Evolutionary conservation across 1,140 invertebrate genomes (phyloP).

Genomic region (Anagrus nilaparvatae): DNA sequence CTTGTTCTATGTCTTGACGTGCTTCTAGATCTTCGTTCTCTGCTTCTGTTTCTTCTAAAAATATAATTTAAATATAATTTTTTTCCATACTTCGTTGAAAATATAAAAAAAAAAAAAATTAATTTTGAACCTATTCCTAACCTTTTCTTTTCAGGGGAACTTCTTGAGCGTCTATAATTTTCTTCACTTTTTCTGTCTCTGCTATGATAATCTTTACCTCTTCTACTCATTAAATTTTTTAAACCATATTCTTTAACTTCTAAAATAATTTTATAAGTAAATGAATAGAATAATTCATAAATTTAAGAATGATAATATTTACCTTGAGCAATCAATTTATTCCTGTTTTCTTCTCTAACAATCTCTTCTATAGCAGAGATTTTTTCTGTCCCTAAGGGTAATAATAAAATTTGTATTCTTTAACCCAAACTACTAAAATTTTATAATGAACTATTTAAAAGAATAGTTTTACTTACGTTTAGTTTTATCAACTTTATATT

Average conservation of each 20-base stretch:
- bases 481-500: constrained; percentile 19
- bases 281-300: neutral
- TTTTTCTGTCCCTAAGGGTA: constrained; percentile 25
- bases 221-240: constrained; percentile 10
- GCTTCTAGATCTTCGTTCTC: constrained; percentile 18
- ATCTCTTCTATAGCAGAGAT: constrained; percentile 40
- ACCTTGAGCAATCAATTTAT: constrained; percentile 31
- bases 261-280: constrained; percentile 5
- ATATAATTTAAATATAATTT: neutral
- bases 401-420: constrained; percentile 4
- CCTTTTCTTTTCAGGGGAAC: constrained; percentile 9
- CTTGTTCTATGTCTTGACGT: constrained; percentile 22
- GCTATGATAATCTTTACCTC: constrained; percentile 5
- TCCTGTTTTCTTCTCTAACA: constrained; percentile 35
- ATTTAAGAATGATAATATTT: constrained; percentile 5
- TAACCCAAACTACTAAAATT: neutral
- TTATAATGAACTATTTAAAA: neutral
- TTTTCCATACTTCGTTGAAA: too few relatives aligned
- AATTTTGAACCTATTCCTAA: neutral
- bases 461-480: constrained; percentile 21
- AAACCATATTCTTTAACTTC: constrained; percentile 11
- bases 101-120: neutral
- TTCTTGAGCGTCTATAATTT: constrained; percentile 10
- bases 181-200: constrained; percentile 13
- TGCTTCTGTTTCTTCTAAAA: constrained; percentile 16